Evolutionary conservation across 2,888 invertebrate genomes (phyloP).

Genomic region (Cephus sareptanus): DNA sequence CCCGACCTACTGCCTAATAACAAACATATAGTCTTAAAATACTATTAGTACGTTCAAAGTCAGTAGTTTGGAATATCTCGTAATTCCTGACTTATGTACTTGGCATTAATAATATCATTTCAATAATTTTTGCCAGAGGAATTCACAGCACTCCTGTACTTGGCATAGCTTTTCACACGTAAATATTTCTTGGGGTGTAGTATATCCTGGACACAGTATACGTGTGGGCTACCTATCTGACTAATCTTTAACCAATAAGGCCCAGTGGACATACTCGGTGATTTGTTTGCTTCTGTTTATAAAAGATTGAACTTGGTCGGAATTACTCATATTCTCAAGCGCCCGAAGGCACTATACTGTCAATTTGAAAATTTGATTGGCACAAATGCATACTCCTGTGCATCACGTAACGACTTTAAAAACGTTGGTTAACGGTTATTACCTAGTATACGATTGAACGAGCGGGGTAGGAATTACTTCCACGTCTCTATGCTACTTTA

Average conservation of each 20-base stretch:
- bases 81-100: no score
- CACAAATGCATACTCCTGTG: not conserved
- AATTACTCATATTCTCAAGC: not conserved
- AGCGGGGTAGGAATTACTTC: not conserved
- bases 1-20: no score
- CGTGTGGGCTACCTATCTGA: not conserved
- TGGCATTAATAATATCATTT: no score
- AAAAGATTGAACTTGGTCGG: not conserved
- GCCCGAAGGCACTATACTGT: not conserved
- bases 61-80: no score
- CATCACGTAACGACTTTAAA: not conserved
- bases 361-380: not conserved
- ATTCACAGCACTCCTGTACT: no score
- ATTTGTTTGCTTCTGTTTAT: not conserved
- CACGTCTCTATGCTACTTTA: not conserved
- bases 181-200: not conserved
- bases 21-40: no score
- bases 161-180: no score
- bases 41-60: no score
- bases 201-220: not conserved
- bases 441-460: not conserved
- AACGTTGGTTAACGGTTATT: not conserved
- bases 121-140: no score
- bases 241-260: not conserved
- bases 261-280: not conserved